A percentile compares a stretch with the other conserved stretches of the same genome.
phyloP scores from a whole-genome alignment of 2,888 invertebrate species.

The Trichogramma dendrolimi region DNA sequence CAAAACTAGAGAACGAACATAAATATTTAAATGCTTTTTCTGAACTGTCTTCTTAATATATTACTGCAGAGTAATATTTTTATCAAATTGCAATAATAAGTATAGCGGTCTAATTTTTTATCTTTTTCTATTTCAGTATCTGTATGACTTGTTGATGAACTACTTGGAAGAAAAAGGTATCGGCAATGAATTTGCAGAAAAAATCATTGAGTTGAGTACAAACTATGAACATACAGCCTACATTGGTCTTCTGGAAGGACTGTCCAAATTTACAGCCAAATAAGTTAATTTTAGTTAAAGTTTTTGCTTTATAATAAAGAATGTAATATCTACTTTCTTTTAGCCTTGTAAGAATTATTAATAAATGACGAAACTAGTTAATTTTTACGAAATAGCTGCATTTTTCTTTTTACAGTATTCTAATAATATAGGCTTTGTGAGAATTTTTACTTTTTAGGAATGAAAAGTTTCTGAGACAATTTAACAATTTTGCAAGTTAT shows the following conservation, averaged over 20 bases:
- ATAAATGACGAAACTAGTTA: conserved; percentile 10
- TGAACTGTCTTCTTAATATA: conserved; percentile 6
- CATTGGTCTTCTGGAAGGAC: conserved; percentile 78
- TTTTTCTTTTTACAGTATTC: not conserved
- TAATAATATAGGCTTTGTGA: too few relatives aligned
- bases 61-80: conserved; percentile 14
- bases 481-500: not conserved
- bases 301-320: conserved; percentile 23
- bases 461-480: too few relatives aligned
- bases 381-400: conserved; percentile 7
- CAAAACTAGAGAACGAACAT: too few relatives aligned
- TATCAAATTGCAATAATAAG: not conserved
- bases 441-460: too few relatives aligned
- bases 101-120: conserved; percentile 22
- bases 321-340: conserved; percentile 24
- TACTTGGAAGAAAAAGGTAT: conserved; percentile 94
- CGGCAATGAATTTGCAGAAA: conserved; percentile 86
- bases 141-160: conserved; percentile 93
- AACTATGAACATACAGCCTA: conserved; percentile 90
- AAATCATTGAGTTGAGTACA: conserved; percentile 83
- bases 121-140: conserved; percentile 62
- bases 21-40: conserved; percentile 8
- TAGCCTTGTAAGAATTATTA: conserved; percentile 27
- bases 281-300: conserved; percentile 32
- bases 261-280: conserved; percentile 79